phyloP scores from a whole-genome alignment of 2,888 invertebrate genomes.

The Clunio marinus region DNA sequence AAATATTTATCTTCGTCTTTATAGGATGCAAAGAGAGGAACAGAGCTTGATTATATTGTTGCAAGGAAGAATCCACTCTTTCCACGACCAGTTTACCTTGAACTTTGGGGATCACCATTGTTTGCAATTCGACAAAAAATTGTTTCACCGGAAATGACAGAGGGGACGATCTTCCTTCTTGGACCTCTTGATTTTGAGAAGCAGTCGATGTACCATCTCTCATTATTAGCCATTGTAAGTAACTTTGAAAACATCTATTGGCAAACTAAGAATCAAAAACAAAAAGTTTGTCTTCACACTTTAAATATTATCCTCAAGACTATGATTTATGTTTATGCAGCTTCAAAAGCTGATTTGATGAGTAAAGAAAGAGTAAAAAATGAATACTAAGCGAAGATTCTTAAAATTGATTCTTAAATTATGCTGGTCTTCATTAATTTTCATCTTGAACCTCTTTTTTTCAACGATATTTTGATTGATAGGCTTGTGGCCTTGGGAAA shows the following conservation, averaged over 20 bases:
- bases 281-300: neutral
- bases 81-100: constrained; percentile 73
- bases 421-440: neutral
- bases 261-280: no score
- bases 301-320: no score
- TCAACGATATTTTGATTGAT: constrained; percentile 1
- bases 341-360: constrained; percentile 16
- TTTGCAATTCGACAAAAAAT: constrained; percentile 76
- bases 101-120: constrained; percentile 74
- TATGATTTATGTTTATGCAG: constrained; percentile 19
- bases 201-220: constrained; percentile 80
- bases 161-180: constrained; percentile 72
- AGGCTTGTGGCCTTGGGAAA: neutral
- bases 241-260: constrained; percentile 34
- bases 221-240: constrained; percentile 83
- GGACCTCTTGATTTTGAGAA: constrained; percentile 83
- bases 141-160: constrained; percentile 69
- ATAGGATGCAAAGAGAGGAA: constrained; percentile 72
- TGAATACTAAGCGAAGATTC: neutral
- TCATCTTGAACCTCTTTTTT: neutral
- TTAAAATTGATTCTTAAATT: neutral
- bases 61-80: constrained; percentile 74
- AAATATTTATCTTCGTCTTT: constrained; percentile 44
- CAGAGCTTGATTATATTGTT: constrained; percentile 75
- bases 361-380: neutral